A percentile compares a stretch with the other conserved stretches of the same genome.
These are phyloP conservation scores for Metallyticus violacea DNA, from an alignment of 2,888 invertebrate genomes.

Conservation along the genomic window DNA sequence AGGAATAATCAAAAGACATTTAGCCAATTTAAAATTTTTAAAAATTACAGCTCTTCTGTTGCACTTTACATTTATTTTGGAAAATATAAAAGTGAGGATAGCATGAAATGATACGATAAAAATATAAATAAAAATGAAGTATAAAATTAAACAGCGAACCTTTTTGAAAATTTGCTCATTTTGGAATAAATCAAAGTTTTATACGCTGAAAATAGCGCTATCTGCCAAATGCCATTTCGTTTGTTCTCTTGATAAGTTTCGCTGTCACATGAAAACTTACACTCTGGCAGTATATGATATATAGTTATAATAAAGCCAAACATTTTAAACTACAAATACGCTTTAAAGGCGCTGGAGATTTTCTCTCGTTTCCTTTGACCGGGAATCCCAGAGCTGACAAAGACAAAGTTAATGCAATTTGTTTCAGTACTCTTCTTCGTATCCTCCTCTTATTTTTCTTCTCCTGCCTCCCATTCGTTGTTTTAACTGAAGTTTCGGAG, in stretches of 20 bases:
- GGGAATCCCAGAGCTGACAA: not conserved
- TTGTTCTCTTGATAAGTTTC: not conserved
- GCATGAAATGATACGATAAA: too few species aligned
- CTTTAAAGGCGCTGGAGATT: not conserved
- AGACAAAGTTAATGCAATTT: not conserved
- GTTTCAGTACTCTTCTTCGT: not conserved
- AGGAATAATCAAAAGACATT: too few species aligned
- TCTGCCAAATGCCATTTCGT: not conserved
- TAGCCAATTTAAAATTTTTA: too few species aligned
- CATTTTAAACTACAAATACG: not conserved
- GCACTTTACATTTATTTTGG: too few species aligned
- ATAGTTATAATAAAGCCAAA: not conserved
- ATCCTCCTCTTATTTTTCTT: not conserved
- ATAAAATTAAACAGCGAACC: too few species aligned
- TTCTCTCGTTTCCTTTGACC: not conserved
- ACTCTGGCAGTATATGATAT: not conserved
- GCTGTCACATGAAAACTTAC: not conserved
- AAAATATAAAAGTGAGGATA: too few species aligned
- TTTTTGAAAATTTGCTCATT: too few species aligned
- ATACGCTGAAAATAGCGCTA: not conserved
- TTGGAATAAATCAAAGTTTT: too few species aligned
- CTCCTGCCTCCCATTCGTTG: not conserved
- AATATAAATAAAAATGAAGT: too few species aligned
- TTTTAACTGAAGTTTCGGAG: not conserved
- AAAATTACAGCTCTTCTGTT: too few species aligned